phyloP scores from a whole-genome alignment of 2,797 vertebrate species.

The Steatocranus sp. region DNA sequence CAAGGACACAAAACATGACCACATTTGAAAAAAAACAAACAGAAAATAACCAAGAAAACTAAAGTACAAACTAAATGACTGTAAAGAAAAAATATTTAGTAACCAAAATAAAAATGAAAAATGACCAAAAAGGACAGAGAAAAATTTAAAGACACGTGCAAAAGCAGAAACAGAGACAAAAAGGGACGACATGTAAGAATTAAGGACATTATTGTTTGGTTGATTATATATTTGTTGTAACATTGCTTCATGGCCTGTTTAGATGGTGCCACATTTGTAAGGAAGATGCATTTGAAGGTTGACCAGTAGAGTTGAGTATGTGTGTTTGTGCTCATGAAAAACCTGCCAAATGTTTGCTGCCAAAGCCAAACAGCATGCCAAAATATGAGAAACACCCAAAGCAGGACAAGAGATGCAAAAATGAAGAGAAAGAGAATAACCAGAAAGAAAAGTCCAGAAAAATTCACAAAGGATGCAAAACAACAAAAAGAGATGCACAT shows the following conservation, averaged over 20 bases:
- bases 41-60: not conserved
- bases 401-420: not conserved
- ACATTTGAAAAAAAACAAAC: not conserved
- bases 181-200: not conserved
- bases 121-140: not conserved
- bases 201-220: not conserved
- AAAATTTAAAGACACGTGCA: not conserved
- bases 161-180: not conserved
- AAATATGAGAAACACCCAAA: accelerated
- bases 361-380: not conserved
- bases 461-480: not conserved
- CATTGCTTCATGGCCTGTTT: not conserved
- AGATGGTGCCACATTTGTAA: not conserved
- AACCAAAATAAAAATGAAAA: not conserved
- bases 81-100: not conserved
- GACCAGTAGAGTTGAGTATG: not conserved
- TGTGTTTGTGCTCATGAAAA: not conserved
- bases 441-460: not conserved
- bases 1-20: not conserved
- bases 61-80: not conserved
- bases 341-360: not conserved
- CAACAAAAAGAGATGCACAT: not conserved
- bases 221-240: not conserved
- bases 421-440: not conserved
- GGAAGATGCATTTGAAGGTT: not conserved